Evolutionary conservation across 2,113 vertebrate species (phyloP), one percentile per base, ranked within the genome.

Genomic region (Hippocampus mohnikei): DNA sequence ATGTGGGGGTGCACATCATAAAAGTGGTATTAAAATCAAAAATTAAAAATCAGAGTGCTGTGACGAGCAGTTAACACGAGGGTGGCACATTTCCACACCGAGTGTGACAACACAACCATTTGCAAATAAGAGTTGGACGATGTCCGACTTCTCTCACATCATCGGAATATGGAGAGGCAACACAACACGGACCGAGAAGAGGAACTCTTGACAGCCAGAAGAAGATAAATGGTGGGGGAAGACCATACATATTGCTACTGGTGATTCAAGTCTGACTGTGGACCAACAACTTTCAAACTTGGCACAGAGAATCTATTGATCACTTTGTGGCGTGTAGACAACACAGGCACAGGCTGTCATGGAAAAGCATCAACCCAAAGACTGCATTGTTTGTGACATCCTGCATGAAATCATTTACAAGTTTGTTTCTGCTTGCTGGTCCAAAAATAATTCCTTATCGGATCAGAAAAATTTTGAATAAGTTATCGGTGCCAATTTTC

Each of bases 381-480:
- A 72, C 69, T 71, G 69, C 67, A 80, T 82, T 84, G 87, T 84
- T 67, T 75, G 2, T 46, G 44, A 8, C 66, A 76, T 84, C 84
- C 85, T 76, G 72, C 16, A 67, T 72, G 27, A 25, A 66, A 67
- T 58, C 16, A 27, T 13, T 6, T 59, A 8, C 20, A 55, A 3
- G 25, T 27, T 59, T 15, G 56, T 5, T 13, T 29, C 25, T 59
- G 6, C 3, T 29, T 59, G 15, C 0, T 3, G 7, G 27, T 8
- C 27, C 7, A 58, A 61, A 42, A 67, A 61, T 20, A 25, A 16
- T 10, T n/a, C 25, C 29, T 75, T 59, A 25, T 71, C 8, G 46
- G 27, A 60, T 33, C 21, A 55, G 21, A 18, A 60, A 33, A 60
- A 60, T 25, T 12, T 4, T 25, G 27, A 18, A 60, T 18, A 29